Base-by-base conservation (phyloP, 2,888 invertebrate genomes). In the Cryptops parisi region DNA sequence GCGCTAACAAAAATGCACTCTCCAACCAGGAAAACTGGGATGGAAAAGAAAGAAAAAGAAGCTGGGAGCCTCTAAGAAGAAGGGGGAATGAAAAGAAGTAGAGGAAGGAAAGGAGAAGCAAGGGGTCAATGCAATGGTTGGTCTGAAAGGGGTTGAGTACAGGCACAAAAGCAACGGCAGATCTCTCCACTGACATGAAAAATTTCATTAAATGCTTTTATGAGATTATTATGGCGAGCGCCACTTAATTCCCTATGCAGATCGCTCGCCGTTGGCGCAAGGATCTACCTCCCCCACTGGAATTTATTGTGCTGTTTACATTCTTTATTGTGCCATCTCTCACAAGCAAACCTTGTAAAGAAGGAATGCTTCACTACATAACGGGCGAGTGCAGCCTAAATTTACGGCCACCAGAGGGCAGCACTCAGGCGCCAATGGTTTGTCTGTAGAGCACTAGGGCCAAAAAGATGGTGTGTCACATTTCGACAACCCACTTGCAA, bases 131-230 rank as follows among this genome's bases (percentile, higher is more conserved):
- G 33, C 33, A 15, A 15, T 33, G 9, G 33, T 6, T 33, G 33
- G 33, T 9, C 15, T 15, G 15, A 33, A 6, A 15, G 15, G 9
- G 33, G 15, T 6, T 15, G 33, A 33, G 33, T 33, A 15, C 9
- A 6, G 33, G 9, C 33, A 33, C 15, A 3, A 17, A 22, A 33
- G 26, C 17, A 19, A 19, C 5, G 22, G 23, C 4, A 22, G 9
- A 21, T 6, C 9, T 9, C 9, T 9, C 48, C 38, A 48, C 12
- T 15, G 38, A 48, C 15, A 33, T 47, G 47, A 47, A 27, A 47
- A 47, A 47, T 47, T 47, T 47, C 47, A 47, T 47, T 47, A 47
- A 27, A 27, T 47, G 25, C 47, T 47, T 47, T 47, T 47, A 27
- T 12, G 47, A 47, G 47, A 47, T 27, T 47, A 25, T 47, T 47